Percentiles rank a stretch among this genome's conserved stretches.
phyloP scores from a whole-genome alignment of 2,797 vertebrate species.

The Tadarida brasiliensis region DNA sequence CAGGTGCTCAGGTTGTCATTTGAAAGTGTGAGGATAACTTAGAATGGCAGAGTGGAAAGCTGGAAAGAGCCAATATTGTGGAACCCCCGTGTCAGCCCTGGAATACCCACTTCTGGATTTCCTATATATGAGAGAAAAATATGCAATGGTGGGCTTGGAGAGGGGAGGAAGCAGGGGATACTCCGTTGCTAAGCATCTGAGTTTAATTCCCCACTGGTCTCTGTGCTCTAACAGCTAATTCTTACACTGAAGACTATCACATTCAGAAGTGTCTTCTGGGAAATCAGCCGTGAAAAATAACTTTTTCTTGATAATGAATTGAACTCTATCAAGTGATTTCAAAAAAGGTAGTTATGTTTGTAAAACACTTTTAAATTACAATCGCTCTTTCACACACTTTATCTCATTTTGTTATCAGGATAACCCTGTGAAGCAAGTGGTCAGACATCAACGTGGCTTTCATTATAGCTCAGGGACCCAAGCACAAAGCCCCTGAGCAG shows the following conservation, averaged over 20 bases:
- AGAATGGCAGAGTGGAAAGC: neutral
- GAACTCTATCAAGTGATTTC: neutral
- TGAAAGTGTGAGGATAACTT: neutral
- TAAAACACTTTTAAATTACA: neutral
- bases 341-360: neutral
- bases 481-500: neutral
- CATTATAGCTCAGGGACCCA: neutral
- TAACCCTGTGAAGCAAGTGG: neutral
- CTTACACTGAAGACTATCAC: neutral
- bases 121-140: neutral
- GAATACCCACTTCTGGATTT: neutral
- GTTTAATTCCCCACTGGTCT: neutral
- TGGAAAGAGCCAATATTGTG: neutral
- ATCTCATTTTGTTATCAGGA: neutral
- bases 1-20: neutral
- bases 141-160: accelerated
- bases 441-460: neutral
- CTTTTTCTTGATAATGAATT: slow-evolving; percentile 28
- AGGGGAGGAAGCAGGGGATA: too few species aligned
- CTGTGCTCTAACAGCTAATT: neutral
- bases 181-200: neutral
- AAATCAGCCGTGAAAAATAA: slow-evolving; percentile 7
- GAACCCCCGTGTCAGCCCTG: neutral
- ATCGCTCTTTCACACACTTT: neutral
- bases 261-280: neutral